Base-by-base conservation (phyloP, 1,140 invertebrate genomes). In the Goniozus legneri region DNA sequence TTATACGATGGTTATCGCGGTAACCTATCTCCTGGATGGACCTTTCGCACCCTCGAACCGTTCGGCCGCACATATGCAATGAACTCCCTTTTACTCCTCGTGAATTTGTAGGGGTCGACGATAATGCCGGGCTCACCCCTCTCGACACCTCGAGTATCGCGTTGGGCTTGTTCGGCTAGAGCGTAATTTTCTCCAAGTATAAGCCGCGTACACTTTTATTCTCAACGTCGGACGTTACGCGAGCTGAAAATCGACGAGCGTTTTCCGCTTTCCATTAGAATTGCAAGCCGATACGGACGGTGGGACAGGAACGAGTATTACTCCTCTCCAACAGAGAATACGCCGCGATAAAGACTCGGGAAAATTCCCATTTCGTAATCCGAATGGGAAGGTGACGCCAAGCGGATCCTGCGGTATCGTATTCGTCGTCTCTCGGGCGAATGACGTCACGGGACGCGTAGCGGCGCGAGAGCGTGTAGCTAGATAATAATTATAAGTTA, bases 401-500 rank as follows among this genome's bases (percentile, higher is more conserved):
- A 4, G 38, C n/a, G 36, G 12, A 6, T 27, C 4, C 24, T 27
- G 24, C 24, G 35, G 43, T 47, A 57, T 56, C 46, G 37, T 47
- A 51, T 48, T 52, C 53, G 46, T 45, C 40, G 50, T n/a, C n/a
- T n/a, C n/a, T 41, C 35, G 39, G 34, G 54, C 49, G 43, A 36
- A 54, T 43, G 50, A 39, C 54, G 52, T 50, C 47, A 47, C 39
- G 39, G 47, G 31, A 21, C 33, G 39, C 41, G 34, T n/a, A n/a
- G n/a, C n/a, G 34, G 47, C 43, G 47, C 43, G 51, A 54, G 42
- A 52, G 52, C 40, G 41, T 48, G 34, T 52, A 48, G 58, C 38
- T 40, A 50, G 60, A 60, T 61, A 62, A 64, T 66, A 66, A 66
- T 66, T 66, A 66, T 60, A 66, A 66, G 57, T 66, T 66, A 53